Percentiles rank a stretch among this genome's conserved stretches.
phyloP scores from a whole-genome alignment of 2,797 vertebrate genomes.

The Helicolenus hilgendorfi region DNA sequence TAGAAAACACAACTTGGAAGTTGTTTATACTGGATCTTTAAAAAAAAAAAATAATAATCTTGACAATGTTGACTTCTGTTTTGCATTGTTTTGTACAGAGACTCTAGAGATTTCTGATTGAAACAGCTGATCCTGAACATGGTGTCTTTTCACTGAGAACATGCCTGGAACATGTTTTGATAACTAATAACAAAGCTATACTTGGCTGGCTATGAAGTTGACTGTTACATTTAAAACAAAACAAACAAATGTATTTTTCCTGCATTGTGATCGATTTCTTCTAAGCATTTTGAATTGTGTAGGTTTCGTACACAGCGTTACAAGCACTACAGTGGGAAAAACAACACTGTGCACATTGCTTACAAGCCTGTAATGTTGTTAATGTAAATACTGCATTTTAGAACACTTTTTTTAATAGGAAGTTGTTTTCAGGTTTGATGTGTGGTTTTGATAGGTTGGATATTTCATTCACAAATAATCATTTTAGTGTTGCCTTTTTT shows the following conservation, averaged over 20 bases:
- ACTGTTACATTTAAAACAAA: constrained; percentile 86
- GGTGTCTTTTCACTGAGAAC: constrained; percentile 80
- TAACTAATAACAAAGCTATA: constrained; percentile 85
- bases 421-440: constrained; percentile 79
- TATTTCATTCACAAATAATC: constrained; percentile 82
- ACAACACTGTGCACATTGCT: constrained; percentile 83
- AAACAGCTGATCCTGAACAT: constrained; percentile 70
- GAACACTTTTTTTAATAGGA: constrained; percentile 62
- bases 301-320: constrained; percentile 81
- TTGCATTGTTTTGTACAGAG: constrained; percentile 82
- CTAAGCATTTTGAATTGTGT: constrained; percentile 79
- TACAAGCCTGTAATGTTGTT: constrained; percentile 81
- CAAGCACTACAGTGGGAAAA: constrained; percentile 81
- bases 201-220: constrained; percentile 87
- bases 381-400: constrained; percentile 85
- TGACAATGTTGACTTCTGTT: constrained; percentile 76
- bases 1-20: constrained; percentile 80
- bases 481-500: constrained; percentile 83
- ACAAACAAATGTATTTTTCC: constrained; percentile 56
- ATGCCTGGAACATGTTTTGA: constrained; percentile 84
- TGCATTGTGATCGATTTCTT: constrained; percentile 77
- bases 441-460: constrained; percentile 80
- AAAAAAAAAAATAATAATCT: constrained; percentile 60
- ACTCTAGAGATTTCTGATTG: constrained; percentile 69
- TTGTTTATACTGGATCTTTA: constrained; percentile 88